Evolutionary conservation across 2,888 invertebrate species (phyloP).

Genomic region (Pammene aurita): DNA sequence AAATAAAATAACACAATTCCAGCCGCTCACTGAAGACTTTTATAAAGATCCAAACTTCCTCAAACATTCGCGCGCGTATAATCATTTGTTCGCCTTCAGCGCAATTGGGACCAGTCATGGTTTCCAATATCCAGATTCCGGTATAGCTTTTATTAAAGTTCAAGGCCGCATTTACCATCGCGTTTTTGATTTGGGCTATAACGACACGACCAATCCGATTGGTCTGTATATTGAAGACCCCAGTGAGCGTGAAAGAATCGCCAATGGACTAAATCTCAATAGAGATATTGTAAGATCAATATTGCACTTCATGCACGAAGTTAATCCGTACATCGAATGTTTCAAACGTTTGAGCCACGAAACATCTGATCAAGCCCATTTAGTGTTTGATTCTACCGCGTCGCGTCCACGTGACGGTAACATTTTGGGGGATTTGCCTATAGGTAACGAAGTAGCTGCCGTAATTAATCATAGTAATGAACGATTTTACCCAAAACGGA

Average conservation of each 20-base stretch:
- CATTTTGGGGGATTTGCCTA: conserved; percentile 4
- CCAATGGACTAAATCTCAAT: neutral
- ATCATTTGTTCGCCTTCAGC: conserved; percentile 14
- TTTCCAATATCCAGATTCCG: conserved; percentile 7
- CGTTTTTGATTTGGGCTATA: conserved; percentile 18
- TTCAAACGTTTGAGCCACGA: conserved; percentile 3
- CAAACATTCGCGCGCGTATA: neutral
- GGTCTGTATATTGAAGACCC: conserved; percentile 5
- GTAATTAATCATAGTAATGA: neutral
- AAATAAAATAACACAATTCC: neutral
- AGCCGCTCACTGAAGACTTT: conserved; percentile 4
- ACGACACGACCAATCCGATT: neutral
- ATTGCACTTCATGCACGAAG: neutral
- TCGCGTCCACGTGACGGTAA: conserved; percentile 13
- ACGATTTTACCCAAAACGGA: neutral
- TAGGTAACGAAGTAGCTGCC: conserved; percentile 7
- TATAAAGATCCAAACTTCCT: neutral
- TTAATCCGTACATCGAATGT: conserved; percentile 3
- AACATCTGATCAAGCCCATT: conserved; percentile 8
- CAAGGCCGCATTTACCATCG: conserved; percentile 14
- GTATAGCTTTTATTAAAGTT: conserved; percentile 6
- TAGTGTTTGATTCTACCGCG: conserved; percentile 1
- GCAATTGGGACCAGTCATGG: conserved; percentile 1
- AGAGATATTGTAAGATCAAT: conserved; percentile 1
- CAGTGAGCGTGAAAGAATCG: conserved; percentile 3